Conservation (phyloP, 2,113 vertebrate species). For the Tretioscincus oriximinensis region DNA sequence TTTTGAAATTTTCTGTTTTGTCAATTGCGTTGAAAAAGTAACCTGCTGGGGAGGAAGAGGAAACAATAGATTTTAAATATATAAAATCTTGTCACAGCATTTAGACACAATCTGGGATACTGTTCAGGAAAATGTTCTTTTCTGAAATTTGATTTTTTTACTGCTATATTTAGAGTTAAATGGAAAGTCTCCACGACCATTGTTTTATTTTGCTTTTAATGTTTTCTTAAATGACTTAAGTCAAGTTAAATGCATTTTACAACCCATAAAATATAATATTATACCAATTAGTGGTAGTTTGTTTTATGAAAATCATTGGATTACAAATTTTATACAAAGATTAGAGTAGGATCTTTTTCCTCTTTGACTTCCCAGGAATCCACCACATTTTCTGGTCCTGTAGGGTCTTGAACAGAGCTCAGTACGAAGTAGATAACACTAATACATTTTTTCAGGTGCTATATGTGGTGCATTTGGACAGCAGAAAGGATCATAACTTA, state of each 20-base stretch:
- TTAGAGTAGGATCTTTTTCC: background rate
- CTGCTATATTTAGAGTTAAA: conserved; percentile 21
- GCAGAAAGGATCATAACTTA: too few species aligned
- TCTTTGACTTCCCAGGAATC: too few species aligned
- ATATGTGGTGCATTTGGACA: too few species aligned
- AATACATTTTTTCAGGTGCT: too few species aligned
- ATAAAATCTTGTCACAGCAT: conserved; percentile 18
- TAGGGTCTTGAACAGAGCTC: too few species aligned
- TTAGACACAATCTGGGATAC: conserved; percentile 25
- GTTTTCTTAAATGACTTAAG: background rate
- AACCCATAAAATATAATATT: background rate
- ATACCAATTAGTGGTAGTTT: background rate
- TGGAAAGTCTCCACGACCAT: conserved; percentile 11
- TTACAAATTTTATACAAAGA: background rate
- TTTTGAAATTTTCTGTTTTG: conserved; percentile 2
- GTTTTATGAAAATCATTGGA: background rate
- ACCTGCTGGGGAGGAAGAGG: conserved; percentile 7
- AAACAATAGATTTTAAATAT: background rate
- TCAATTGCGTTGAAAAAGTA: background rate
- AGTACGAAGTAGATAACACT: too few species aligned
- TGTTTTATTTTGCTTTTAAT: conserved; percentile 3
- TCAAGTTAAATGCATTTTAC: background rate
- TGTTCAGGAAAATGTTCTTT: conserved; percentile 38
- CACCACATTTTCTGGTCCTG: too few species aligned
- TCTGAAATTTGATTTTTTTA: conserved; percentile 25